Conservation (phyloP, 1,140 invertebrate genomes). For the Drosophila pseudoobscura region DNA sequence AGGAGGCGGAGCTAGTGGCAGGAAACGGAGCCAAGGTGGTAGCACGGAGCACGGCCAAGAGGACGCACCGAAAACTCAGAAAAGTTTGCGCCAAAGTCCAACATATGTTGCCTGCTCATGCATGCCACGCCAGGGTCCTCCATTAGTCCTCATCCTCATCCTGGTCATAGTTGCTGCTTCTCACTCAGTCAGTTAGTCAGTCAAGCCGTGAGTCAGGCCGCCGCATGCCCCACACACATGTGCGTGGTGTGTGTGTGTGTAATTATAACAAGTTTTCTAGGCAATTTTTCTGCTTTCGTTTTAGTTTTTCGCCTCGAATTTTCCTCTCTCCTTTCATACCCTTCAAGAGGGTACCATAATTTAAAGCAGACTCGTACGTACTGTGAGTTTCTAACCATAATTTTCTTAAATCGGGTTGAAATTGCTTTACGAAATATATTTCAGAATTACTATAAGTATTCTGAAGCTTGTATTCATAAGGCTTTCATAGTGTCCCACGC, state of each 20-base stretch:
- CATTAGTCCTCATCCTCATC: conserved; percentile 3
- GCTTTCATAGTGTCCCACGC: too few species aligned
- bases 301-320: conserved; percentile 17
- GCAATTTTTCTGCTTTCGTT: conserved; percentile 59
- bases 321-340: conserved; percentile 6
- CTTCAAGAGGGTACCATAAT: too few species aligned
- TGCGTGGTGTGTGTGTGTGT: conserved; percentile 42
- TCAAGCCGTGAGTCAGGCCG: conserved; percentile 5
- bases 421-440: too few species aligned
- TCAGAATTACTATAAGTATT: too few species aligned
- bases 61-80: conserved; percentile 47
- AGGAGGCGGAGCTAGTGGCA: neutral
- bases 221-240: conserved; percentile 23
- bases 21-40: conserved; percentile 31
- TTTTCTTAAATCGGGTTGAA: too few species aligned
- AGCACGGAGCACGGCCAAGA: conserved; percentile 1
- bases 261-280: conserved; percentile 80
- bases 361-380: too few species aligned
- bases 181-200: conserved; percentile 40
- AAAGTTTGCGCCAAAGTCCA: conserved; percentile 72
- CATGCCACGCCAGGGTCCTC: conserved; percentile 32
- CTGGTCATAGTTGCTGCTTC: conserved; percentile 10
- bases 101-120: conserved; percentile 75
- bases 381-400: neutral
- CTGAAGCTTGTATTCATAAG: too few species aligned